These are phyloP conservation scores for Pemphigus obesinymphae DNA, from an alignment of 1,140 invertebrate genomes.

Conservation along the genomic window DNA sequence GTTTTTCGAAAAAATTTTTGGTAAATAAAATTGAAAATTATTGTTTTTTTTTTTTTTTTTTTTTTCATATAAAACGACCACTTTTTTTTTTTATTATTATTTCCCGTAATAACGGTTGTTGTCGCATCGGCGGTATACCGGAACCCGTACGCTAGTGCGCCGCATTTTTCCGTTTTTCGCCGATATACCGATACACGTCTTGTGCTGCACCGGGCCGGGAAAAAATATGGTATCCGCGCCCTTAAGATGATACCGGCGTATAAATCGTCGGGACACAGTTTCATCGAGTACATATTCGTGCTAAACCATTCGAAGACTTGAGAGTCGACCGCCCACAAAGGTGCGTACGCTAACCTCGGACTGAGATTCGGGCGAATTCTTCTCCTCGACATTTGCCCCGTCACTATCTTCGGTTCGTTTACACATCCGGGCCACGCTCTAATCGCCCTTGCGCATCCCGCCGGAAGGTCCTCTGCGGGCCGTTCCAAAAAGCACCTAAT, in stretches of 20 bases:
- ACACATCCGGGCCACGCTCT: not conserved
- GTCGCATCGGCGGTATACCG: too few species aligned
- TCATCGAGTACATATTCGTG: conserved; percentile 36
- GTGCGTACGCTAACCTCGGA: not conserved
- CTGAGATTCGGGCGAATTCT: not conserved
- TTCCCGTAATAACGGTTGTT: not conserved
- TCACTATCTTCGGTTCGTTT: not conserved
- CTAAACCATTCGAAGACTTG: conserved; percentile 36
- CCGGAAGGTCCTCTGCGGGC: not conserved
- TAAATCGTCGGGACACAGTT: conserved; percentile 29
- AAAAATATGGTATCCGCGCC: not conserved
- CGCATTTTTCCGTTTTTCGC: not conserved
- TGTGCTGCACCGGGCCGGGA: not conserved
- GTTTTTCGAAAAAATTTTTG: not conserved
- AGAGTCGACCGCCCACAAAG: not conserved
- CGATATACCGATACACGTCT: not conserved
- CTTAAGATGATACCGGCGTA: conserved; percentile 35
- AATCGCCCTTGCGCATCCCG: not conserved
- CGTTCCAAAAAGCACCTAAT: not conserved
- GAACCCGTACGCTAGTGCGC: not conserved
- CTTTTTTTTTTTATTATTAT: not conserved
- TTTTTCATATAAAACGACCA: not conserved
- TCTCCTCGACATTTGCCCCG: too few species aligned
- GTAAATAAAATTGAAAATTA: too few species aligned
- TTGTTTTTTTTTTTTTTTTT: not conserved